Conservation (phyloP, 2,797 vertebrate genomes). For the Malurus leucopterus region DNA sequence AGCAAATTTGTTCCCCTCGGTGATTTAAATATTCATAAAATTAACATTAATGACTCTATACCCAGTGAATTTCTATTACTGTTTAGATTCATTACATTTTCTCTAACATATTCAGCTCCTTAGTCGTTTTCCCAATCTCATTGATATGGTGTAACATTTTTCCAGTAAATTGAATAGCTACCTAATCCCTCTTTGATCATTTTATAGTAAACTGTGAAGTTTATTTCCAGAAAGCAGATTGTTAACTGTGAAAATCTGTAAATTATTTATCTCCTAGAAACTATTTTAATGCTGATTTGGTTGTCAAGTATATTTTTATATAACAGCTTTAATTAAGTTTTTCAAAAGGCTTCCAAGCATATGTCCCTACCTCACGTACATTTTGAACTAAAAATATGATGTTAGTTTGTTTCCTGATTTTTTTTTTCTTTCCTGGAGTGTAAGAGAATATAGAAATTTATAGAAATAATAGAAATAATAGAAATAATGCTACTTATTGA, state of each 20-base stretch:
- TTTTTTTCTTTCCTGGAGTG: background rate
- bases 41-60: conserved; percentile 53
- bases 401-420: background rate
- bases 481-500: background rate
- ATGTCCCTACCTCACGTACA: background rate
- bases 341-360: conserved; percentile 1
- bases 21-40: conserved; percentile 57
- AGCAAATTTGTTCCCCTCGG: conserved; percentile 50
- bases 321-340: conserved; percentile 33
- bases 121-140: conserved; percentile 38
- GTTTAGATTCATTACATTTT: conserved; percentile 44
- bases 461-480: background rate
- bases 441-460: background rate
- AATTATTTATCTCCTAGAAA: conserved; percentile 61
- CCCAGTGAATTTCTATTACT: conserved; percentile 50
- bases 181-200: conserved; percentile 68
- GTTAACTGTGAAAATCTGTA: conserved; percentile 58
- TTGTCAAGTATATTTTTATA: conserved; percentile 46
- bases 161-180: conserved; percentile 64
- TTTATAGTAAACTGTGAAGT: conserved; percentile 63
- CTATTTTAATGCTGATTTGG: conserved; percentile 59
- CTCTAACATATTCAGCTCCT: conserved; percentile 19
- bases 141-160: conserved; percentile 47
- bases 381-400: background rate
- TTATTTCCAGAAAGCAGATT: conserved; percentile 62